Evolutionary conservation across 2,797 vertebrate genomes (phyloP), one percentile per base, ranked within the genome.

Genomic region (Gymnoscopelus braueri): DNA sequence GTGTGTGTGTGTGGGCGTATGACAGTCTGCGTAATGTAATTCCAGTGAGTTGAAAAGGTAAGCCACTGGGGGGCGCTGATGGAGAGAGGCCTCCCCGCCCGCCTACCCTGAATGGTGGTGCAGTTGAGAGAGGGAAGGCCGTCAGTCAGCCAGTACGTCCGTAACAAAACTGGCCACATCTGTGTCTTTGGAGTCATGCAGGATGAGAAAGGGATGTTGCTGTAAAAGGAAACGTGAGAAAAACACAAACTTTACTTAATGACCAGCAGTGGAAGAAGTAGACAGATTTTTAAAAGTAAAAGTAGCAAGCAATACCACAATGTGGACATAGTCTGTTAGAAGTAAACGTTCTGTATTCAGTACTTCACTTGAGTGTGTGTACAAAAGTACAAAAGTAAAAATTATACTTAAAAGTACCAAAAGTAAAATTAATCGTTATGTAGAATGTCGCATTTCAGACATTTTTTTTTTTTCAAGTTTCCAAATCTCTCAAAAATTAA

Each of bases 91-190:
- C 39, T 44, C 39, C 39, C 39, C 39, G 9, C 84, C 84, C 44
- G 76, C 72, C 87, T 81, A 76, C 74, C 71, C 79, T 60, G 71
- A 72, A 3, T 72, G 76, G 74, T 77, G 76, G 79, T 44, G 39
- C 39, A 84, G 81, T 77, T 77, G 23, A 15, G 75, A 64, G 72
- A 69, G 68, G 39, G 59, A 53, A 69, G 57, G 72, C 73, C 67
- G 65, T 96, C 94, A 97, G 89, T 96, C 95, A 88, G 95, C 95
- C 88, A 98, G 94, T 91, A 97, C 95, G 85, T 92, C 91, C 92
- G 96, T 97, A 93, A 98, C 96, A 88, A 98, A 98, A 93, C 94
- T 96, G 88, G 97, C 96, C 93, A 97, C 97, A 19, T 97, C 96
- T 85, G 97, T 97, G 77, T 95, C 95, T 96, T 96, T 97, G 93